Conservation (phyloP, 2,888 invertebrate species). For the Epsilonema sp. region DNA sequence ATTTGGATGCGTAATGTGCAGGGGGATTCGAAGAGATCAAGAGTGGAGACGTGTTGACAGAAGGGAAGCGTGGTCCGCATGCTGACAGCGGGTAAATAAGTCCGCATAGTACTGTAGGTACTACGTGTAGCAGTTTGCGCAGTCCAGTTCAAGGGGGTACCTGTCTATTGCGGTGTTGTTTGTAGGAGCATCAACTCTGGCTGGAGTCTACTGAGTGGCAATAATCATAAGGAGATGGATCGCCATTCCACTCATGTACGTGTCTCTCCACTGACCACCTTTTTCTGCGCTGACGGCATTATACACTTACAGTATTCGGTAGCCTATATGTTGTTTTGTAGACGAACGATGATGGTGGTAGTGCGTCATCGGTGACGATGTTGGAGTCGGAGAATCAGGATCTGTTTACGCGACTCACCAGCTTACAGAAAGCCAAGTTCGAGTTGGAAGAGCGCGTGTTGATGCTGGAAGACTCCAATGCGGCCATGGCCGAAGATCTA, state of each 20-base stretch:
- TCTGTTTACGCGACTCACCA: conserved; percentile 28
- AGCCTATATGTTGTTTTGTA: neutral
- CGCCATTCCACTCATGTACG: conserved; percentile 1
- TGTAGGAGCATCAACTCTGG: conserved; percentile 5
- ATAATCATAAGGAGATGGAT: conserved; percentile 2
- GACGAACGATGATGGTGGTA: neutral
- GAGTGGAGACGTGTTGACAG: no score
- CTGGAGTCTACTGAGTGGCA: conserved; percentile 4
- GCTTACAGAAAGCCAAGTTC: conserved; percentile 35
- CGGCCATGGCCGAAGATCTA: conserved; percentile 36
- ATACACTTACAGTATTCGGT: neutral
- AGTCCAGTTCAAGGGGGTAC: no score
- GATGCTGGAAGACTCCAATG: conserved; percentile 35
- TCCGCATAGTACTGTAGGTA: no score
- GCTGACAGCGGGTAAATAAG: no score
- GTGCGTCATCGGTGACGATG: conserved; percentile 11
- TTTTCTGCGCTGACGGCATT: no score
- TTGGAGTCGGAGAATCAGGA: conserved; percentile 31
- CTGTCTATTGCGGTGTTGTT: no score
- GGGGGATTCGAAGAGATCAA: no score
- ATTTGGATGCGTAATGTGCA: no score
- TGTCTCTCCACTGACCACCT: neutral
- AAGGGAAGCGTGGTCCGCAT: no score
- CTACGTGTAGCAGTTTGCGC: no score
- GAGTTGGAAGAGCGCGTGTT: conserved; percentile 34